Percentiles rank a stretch among this genome's conserved stretches.
These are phyloP conservation scores for Pristis pectinata DNA, from an alignment of 2,797 vertebrate genomes.

Conservation along the genomic window DNA sequence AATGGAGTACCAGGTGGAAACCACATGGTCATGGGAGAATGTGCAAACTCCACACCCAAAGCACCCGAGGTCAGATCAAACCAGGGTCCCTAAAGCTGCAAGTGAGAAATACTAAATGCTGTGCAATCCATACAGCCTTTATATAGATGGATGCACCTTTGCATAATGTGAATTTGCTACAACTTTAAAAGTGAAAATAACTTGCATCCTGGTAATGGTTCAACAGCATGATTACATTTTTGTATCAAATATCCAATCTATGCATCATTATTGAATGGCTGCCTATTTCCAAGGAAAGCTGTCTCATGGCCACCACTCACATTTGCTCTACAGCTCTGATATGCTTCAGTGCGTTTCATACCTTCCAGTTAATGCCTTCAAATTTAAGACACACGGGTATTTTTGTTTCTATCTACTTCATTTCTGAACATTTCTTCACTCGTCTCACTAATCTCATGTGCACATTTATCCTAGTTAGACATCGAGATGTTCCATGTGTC, in stretches of 20 bases:
- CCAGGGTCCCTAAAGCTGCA: too few species aligned
- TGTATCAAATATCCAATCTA: too few species aligned
- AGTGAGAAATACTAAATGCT: too few species aligned
- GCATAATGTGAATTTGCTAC: background rate
- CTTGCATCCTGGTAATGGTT: background rate
- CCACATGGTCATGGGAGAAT: too few species aligned
- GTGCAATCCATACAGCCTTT: too few species aligned
- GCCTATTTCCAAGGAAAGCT: too few species aligned
- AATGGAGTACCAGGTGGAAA: too few species aligned
- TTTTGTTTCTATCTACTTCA: background rate
- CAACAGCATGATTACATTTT: background rate
- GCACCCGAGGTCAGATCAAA: too few species aligned
- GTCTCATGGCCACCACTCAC: too few species aligned
- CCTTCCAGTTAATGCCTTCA: background rate
- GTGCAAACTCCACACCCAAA: too few species aligned
- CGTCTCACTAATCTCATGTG: background rate
- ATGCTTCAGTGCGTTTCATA: background rate
- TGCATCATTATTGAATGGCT: too few species aligned
- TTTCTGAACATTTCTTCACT: background rate
- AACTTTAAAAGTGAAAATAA: background rate
- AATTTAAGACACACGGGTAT: background rate
- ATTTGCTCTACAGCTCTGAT: background rate
- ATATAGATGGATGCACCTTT: background rate
- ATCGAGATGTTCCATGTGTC: too few species aligned
- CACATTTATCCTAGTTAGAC: background rate